Evolutionary conservation across 2,113 vertebrate species (phyloP).

Genomic region (Tachysurus fulvidraco): DNA sequence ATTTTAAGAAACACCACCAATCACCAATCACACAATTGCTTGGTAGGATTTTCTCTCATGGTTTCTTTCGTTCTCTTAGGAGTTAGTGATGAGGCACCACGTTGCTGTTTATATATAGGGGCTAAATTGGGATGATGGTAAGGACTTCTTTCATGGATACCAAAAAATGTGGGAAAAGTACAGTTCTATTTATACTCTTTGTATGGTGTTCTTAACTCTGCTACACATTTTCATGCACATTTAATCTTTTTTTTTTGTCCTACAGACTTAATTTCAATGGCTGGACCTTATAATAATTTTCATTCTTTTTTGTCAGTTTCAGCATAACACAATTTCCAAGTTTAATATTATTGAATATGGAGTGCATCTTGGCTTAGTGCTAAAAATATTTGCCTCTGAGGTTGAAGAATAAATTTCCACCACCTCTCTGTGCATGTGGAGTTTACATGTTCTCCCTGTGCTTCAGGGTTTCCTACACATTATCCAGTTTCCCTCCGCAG

Average conservation of each 20-base stretch:
- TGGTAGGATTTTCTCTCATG: neutral
- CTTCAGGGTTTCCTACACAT: too few species aligned
- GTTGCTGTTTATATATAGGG: neutral
- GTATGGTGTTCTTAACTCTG: neutral
- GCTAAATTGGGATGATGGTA: neutral
- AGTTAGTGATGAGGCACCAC: neutral
- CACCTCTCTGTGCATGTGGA: too few species aligned
- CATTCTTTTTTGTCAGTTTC: neutral
- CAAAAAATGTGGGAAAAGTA: neutral
- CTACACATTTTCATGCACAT: too few species aligned
- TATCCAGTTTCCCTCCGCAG: too few species aligned
- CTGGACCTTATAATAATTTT: neutral
- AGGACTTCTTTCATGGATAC: neutral
- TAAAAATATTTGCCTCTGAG: too few species aligned
- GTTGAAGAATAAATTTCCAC: too few species aligned
- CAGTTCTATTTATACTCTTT: neutral
- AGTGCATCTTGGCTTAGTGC: too few species aligned
- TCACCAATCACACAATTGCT: conserved; percentile 6
- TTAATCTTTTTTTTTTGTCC: neutral
- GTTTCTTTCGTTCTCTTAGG: neutral
- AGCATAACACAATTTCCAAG: neutral
- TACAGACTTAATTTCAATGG: neutral
- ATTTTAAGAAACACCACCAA: conserved; percentile 30
- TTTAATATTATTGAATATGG: neutral
- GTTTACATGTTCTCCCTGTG: too few species aligned